A percentile compares a stretch with the other conserved stretches of the same genome.
phyloP scores from a whole-genome alignment of 2,888 invertebrate genomes.

The Nasonovia ribisnigri region DNA sequence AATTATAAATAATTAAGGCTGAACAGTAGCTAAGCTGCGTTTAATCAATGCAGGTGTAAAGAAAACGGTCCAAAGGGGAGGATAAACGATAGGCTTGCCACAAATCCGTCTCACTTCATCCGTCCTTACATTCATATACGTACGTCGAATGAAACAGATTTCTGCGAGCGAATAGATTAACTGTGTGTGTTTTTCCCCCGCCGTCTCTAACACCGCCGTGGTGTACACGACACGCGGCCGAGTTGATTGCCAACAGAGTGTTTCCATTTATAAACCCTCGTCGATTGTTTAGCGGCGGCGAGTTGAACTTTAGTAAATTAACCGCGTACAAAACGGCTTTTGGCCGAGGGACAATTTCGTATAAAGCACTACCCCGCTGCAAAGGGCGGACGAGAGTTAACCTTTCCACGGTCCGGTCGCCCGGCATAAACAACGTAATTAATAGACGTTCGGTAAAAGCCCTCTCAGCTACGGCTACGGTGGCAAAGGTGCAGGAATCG shows the following conservation, averaged over 20 bases:
- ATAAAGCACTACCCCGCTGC: neutral
- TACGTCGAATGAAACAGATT: neutral
- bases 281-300: conserved; percentile 46
- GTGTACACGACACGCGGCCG: neutral
- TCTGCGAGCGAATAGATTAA: neutral
- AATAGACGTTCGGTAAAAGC: conserved; percentile 26
- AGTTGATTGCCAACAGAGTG: conserved; percentile 40
- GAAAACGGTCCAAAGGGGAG: neutral
- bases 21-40: neutral
- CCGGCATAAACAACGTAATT: conserved; percentile 50
- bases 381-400: conserved; percentile 17
- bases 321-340: conserved; percentile 62
- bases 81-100: neutral
- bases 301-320: conserved; percentile 55
- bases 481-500: neutral
- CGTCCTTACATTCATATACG: neutral
- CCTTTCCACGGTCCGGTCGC: conserved; percentile 48
- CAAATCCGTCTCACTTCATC: neutral
- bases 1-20: neutral
- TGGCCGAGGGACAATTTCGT: conserved; percentile 43
- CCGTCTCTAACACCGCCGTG: neutral
- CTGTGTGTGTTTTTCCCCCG: neutral
- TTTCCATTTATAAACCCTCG: conserved; percentile 53
- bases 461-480: neutral
- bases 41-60: neutral